These are phyloP conservation scores for Sinodicranocentrus sp. DNA, from an alignment of 2,888 invertebrate species.

Conservation along the genomic window DNA sequence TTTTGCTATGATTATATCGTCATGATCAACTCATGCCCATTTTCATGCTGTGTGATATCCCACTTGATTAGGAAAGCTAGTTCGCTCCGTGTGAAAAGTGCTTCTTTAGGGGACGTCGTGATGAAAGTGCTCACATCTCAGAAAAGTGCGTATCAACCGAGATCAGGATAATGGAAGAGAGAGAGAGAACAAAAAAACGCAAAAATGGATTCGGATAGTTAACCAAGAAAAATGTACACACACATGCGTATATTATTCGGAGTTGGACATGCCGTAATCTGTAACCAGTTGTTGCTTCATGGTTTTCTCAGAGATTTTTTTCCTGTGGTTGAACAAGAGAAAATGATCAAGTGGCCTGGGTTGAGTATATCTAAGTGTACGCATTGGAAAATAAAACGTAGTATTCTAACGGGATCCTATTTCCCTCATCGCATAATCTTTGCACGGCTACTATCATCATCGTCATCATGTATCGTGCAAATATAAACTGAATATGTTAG, in stretches of 20 bases:
- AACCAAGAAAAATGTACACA: slow-evolving; percentile 38
- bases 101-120: background rate
- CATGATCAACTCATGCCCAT: slow-evolving; percentile 1
- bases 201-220: slow-evolving; percentile 42
- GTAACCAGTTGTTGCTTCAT: slow-evolving; percentile 42
- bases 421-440: slow-evolving; percentile 69
- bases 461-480: background rate
- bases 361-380: background rate
- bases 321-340: background rate
- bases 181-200: background rate
- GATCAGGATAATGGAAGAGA: background rate
- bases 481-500: no score
- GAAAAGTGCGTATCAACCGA: slow-evolving; percentile 4
- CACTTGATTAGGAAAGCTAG: slow-evolving; percentile 21
- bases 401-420: slow-evolving; percentile 69
- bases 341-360: background rate
- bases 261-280: background rate
- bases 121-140: slow-evolving; percentile 4
- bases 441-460: slow-evolving; percentile 37
- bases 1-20: no score
- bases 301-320: background rate
- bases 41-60: background rate
- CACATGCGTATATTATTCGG: slow-evolving; percentile 14
- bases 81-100: slow-evolving; percentile 14
- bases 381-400: slow-evolving; percentile 6